Evolutionary conservation across 2,797 vertebrate genomes (phyloP).

Genomic region (Enteromius thamalakanensis): DNA sequence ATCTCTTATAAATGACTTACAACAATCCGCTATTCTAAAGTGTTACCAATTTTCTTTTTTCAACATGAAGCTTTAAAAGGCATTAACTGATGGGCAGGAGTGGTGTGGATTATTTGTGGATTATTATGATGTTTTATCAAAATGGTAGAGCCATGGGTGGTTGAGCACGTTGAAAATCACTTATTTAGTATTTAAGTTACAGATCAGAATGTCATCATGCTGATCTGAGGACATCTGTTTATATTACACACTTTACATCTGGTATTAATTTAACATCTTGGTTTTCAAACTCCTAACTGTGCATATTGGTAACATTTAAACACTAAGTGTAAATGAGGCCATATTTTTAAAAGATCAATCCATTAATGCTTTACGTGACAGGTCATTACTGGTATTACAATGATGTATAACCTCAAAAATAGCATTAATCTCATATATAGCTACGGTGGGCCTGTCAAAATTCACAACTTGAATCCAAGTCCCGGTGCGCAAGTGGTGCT

Average conservation of each 20-base stretch:
- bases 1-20: too few species aligned
- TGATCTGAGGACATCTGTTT: background rate
- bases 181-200: background rate
- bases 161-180: background rate
- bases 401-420: conserved; percentile 22
- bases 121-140: background rate
- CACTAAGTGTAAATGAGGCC: background rate
- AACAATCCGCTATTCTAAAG: too few species aligned
- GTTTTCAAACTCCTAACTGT: conserved; percentile 8
- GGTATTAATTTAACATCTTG: background rate
- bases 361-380: conserved; percentile 3
- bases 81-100: background rate
- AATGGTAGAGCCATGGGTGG: background rate
- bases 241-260: conserved; percentile 7
- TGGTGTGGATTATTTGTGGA: background rate
- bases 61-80: background rate
- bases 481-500: conserved; percentile 1
- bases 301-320: conserved; percentile 19
- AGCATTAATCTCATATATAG: conserved; percentile 20
- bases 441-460: conserved; percentile 16
- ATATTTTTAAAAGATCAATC: conserved; percentile 10
- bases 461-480: conserved; percentile 15
- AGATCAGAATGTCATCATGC: background rate
- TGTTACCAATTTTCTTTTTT: background rate
- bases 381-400: conserved; percentile 20